phyloP scores from a whole-genome alignment of 23 tunicate species.

The Ciona savignyi region DNA sequence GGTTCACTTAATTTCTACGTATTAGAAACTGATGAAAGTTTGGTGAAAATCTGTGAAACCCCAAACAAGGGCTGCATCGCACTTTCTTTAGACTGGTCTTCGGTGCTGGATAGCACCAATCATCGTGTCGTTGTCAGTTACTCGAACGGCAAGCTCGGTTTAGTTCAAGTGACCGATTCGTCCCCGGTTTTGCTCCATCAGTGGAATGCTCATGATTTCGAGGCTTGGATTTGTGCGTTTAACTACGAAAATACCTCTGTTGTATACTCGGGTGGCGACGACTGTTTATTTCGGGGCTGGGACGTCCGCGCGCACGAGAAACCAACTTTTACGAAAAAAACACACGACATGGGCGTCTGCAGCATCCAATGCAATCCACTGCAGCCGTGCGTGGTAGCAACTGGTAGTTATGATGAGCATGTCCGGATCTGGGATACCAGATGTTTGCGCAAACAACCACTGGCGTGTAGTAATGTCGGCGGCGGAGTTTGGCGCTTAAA shows the following conservation, averaged over 20 bases:
- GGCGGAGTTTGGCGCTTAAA: conserved; percentile 97
- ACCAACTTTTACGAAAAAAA: conserved; percentile 26
- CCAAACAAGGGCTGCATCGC: conserved; percentile 16
- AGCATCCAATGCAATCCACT: conserved; percentile 59
- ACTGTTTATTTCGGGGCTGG: conserved; percentile 72
- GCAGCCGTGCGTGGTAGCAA: conserved; percentile 33
- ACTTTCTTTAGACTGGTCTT: conserved; percentile 65
- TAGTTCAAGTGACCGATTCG: conserved; percentile 1
- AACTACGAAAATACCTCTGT: conserved; percentile 20
- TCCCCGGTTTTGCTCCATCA: background rate
- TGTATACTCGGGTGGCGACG: conserved; percentile 84
- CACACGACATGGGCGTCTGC: conserved; percentile 91
- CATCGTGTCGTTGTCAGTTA: conserved; percentile 31
- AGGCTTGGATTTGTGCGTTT: conserved; percentile 68
- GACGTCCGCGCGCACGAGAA: conserved; percentile 24
- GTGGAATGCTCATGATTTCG: conserved; percentile 65
- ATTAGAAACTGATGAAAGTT: background rate
- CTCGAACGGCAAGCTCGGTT: conserved; percentile 43
- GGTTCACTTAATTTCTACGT: conserved; percentile 35
- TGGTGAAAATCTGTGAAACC: background rate
- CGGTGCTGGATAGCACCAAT: background rate
- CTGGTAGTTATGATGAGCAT: conserved; percentile 85
- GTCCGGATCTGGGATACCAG: conserved; percentile 84
- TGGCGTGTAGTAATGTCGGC: conserved; percentile 57
- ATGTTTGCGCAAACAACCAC: conserved; percentile 35